Evolutionary conservation across 2,888 invertebrate species (phyloP).

Genomic region (Siphlonurus alternatus): DNA sequence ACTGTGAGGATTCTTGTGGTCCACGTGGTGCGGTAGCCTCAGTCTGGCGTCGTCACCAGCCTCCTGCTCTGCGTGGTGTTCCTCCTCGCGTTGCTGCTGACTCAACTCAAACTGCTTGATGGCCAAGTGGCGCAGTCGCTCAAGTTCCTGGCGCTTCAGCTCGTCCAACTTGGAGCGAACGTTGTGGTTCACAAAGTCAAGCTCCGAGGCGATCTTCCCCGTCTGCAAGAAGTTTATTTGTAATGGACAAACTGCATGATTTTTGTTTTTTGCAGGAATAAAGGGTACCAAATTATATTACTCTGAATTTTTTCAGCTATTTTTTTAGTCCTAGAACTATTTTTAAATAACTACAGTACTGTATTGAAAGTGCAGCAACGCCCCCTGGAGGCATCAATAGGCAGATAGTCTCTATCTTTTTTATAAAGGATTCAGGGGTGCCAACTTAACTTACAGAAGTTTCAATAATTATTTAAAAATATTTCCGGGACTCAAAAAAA

Average conservation of each 20-base stretch:
- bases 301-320: too few relatives aligned
- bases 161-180: conserved; percentile 80
- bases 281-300: too few relatives aligned
- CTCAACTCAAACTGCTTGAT: conserved; percentile 42
- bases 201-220: conserved; percentile 79
- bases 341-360: too few relatives aligned
- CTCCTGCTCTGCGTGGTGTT: conserved; percentile 25
- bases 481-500: too few relatives aligned
- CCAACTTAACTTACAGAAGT: too few relatives aligned
- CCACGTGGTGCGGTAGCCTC: conserved; percentile 57
- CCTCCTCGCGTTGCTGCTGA: conserved; percentile 1
- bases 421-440: too few relatives aligned
- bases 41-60: conserved; percentile 34
- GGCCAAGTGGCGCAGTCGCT: conserved; percentile 58
- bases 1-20: conserved; percentile 74
- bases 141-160: conserved; percentile 75
- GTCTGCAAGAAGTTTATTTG: conserved; percentile 36
- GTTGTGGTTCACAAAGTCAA: conserved; percentile 77
- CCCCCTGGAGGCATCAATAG: too few relatives aligned
- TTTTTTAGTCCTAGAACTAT: too few relatives aligned
- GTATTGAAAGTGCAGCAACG: too few relatives aligned
- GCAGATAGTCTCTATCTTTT: too few relatives aligned
- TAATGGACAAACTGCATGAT: not conserved
- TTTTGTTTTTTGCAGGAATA: too few relatives aligned
- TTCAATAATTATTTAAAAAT: too few relatives aligned